These are phyloP conservation scores for Palythoa heliodiscus DNA, from an alignment of 92 coral and sea anemone species.

Conservation along the genomic window DNA sequence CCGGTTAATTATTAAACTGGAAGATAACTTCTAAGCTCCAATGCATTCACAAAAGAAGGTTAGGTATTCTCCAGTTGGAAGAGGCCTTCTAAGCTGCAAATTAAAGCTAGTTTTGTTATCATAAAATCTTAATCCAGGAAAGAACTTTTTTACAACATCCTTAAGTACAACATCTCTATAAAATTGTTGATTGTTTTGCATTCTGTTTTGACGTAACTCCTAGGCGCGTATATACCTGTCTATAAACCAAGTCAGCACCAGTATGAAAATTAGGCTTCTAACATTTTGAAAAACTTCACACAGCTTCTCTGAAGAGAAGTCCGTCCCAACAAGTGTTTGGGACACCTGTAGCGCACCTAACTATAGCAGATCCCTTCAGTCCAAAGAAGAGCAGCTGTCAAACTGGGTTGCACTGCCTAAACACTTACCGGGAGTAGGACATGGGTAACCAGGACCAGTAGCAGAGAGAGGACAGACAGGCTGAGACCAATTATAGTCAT, in stretches of 20 bases:
- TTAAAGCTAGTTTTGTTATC: too few species aligned
- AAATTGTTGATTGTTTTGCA: background rate
- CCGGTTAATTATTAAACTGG: background rate
- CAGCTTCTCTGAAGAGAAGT: background rate
- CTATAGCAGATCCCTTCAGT: background rate
- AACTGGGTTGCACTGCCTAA: too few species aligned
- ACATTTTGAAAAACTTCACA: background rate
- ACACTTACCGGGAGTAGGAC: constrained; percentile 51
- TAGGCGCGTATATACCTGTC: background rate
- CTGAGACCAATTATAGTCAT: constrained; percentile 73
- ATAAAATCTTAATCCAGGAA: too few species aligned
- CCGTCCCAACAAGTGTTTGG: background rate
- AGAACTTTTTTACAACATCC: too few species aligned
- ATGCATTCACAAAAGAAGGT: background rate
- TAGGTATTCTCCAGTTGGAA: background rate
- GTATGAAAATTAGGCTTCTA: too few species aligned
- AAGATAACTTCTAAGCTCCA: background rate
- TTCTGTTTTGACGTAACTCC: background rate
- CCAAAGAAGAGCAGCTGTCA: background rate
- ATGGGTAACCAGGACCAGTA: constrained; percentile 70
- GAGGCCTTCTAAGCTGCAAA: too few species aligned
- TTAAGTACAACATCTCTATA: background rate
- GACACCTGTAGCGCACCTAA: background rate
- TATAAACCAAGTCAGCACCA: too few species aligned
- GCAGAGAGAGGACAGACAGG: constrained; percentile 64